phyloP scores from a whole-genome alignment of 2,888 invertebrate species.

The Ischnura elegans region DNA sequence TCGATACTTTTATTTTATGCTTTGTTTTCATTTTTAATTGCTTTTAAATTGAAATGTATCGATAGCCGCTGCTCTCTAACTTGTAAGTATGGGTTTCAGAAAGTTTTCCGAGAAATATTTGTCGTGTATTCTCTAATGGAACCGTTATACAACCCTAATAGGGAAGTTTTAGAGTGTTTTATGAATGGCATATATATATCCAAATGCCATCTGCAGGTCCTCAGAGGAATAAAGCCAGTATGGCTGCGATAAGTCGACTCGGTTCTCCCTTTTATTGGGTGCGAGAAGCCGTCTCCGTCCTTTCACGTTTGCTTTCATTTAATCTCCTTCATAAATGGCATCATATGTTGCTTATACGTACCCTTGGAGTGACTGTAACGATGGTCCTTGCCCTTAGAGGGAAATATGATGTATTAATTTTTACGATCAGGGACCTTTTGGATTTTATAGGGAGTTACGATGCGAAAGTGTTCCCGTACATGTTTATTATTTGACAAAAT shows the following conservation, averaged over 20 bases:
- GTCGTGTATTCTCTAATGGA: no score
- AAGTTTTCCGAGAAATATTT: no score
- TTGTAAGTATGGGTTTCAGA: no score
- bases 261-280: neutral
- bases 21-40: no score
- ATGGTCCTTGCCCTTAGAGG: neutral
- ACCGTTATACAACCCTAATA: no score
- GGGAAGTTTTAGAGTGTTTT: no score
- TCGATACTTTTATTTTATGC: no score
- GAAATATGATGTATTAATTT: constrained; percentile 17
- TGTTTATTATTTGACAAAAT: neutral
- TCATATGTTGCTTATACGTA: neutral
- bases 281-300: neutral
- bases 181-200: neutral
- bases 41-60: no score
- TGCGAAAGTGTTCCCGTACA: neutral
- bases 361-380: neutral
- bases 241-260: neutral
- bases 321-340: neutral
- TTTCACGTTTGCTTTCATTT: neutral
- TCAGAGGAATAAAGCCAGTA: neutral
- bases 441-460: constrained; percentile 24
- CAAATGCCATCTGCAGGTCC: neutral
- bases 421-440: constrained; percentile 20
- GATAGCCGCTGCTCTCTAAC: no score